Evolutionary conservation across 2,888 invertebrate genomes (phyloP).

Genomic region (Stictocephala bisonia): DNA sequence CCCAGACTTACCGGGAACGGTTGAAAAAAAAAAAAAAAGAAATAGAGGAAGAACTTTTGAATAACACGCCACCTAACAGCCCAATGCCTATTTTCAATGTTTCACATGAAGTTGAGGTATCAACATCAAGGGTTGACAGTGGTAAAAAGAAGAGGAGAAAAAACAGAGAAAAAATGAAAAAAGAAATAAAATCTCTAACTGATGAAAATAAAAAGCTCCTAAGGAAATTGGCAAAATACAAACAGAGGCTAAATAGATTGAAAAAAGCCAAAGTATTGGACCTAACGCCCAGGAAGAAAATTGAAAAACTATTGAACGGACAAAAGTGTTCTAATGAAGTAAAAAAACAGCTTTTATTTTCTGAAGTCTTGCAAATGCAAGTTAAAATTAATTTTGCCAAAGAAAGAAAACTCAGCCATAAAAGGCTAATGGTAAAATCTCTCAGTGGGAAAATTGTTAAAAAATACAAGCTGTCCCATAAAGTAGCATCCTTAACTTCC

Average conservation of each 20-base stretch:
- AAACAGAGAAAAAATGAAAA: slow-evolving; percentile 2
- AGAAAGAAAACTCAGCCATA: neutral
- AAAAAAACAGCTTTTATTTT: slow-evolving; percentile 13
- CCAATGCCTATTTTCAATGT: slow-evolving; percentile 1
- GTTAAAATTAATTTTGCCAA: slow-evolving; percentile 4
- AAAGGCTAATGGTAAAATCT: neutral
- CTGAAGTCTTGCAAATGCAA: slow-evolving; percentile 8
- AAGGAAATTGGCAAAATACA: neutral
- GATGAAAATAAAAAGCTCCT: slow-evolving; percentile 6
- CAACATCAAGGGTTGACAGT: neutral
- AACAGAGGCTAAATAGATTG: slow-evolving; percentile 13
- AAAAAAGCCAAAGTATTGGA: slow-evolving; percentile 9
- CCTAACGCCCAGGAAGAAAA: slow-evolving; percentile 2
- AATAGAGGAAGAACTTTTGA: slow-evolving; percentile 6
- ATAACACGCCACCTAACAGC: slow-evolving; percentile 2
- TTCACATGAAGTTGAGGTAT: slow-evolving; percentile 9
- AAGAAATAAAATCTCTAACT: slow-evolving; percentile 2
- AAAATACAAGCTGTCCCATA: neutral
- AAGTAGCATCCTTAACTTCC: neutral
- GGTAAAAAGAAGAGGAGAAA: slow-evolving; percentile 1
- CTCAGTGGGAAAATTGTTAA: no score
- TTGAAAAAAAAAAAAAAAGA: slow-evolving; percentile 3
- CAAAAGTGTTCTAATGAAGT: slow-evolving; percentile 9
- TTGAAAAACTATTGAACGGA: slow-evolving; percentile 1
- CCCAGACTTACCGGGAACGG: slow-evolving; percentile 2